These are phyloP conservation scores for Mohoua ochrocephala DNA, from an alignment of 2,113 vertebrate genomes.

Conservation along the genomic window DNA sequence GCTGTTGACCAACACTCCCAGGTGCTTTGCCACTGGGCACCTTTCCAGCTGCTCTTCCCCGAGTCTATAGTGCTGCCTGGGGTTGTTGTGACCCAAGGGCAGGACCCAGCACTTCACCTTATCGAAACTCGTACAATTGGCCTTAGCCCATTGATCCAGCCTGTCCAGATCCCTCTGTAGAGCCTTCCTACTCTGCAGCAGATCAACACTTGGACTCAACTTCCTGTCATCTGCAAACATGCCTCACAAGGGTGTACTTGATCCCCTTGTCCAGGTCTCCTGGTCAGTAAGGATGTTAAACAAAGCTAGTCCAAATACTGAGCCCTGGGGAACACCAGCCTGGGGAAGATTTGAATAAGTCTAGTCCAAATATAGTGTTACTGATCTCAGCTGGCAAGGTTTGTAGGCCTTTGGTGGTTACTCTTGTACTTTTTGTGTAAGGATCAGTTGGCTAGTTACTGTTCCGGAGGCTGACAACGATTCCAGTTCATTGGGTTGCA, in stretches of 20 bases:
- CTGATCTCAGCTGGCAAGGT: neutral
- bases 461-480: neutral
- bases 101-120: neutral
- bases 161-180: neutral
- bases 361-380: neutral
- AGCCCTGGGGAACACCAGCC: neutral
- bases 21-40: neutral
- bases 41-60: neutral
- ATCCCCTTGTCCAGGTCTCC: neutral
- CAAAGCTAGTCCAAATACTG: fast-evolving
- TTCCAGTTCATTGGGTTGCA: neutral
- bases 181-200: neutral
- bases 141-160: neutral
- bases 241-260: fast-evolving
- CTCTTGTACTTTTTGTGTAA: neutral
- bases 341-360: neutral
- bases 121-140: fast-evolving
- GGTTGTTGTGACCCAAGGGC: neutral
- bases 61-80: neutral
- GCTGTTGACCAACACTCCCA: neutral
- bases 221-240: neutral
- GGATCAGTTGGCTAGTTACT: neutral
- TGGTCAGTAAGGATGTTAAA: neutral
- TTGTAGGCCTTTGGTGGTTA: neutral
- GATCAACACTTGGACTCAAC: fast-evolving